A percentile compares a stretch with the other conserved stretches of the same genome.
Evolutionary conservation across 2,888 invertebrate genomes (phyloP).

Genomic region (Melieria crassipennis): DNA sequence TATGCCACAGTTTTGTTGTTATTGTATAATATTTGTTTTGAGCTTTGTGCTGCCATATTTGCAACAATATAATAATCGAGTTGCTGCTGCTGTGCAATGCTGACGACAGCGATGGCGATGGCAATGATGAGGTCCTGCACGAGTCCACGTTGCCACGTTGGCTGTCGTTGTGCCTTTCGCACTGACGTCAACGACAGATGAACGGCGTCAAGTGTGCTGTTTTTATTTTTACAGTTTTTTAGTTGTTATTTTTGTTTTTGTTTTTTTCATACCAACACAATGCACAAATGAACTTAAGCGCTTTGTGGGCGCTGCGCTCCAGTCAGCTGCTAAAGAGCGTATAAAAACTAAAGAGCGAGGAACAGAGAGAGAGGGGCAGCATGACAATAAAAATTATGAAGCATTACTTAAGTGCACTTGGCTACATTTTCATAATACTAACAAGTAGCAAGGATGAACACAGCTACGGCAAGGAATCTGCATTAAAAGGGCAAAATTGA

Average conservation of each 20-base stretch:
- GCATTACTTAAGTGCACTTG: constrained; percentile 60
- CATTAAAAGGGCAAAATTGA: constrained; percentile 27
- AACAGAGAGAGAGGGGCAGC: background rate
- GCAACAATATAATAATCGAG: background rate
- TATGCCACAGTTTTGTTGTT: too few relatives aligned
- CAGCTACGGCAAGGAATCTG: background rate
- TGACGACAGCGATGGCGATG: constrained; percentile 5
- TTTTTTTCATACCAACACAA: too few relatives aligned
- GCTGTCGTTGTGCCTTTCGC: background rate
- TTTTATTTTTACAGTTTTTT: too few relatives aligned
- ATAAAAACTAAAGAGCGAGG: background rate
- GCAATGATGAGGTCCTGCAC: background rate
- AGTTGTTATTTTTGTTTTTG: too few relatives aligned
- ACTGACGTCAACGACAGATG: too few relatives aligned
- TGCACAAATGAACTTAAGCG: too few relatives aligned
- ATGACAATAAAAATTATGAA: constrained; percentile 62
- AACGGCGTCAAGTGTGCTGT: too few relatives aligned
- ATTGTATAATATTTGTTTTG: too few relatives aligned
- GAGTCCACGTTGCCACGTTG: too few relatives aligned
- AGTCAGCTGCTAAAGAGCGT: too few relatives aligned
- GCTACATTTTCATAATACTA: constrained; percentile 43
- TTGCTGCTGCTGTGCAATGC: constrained; percentile 2
- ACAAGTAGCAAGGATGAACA: constrained; percentile 9
- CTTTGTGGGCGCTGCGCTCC: too few relatives aligned
- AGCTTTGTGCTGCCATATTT: too few relatives aligned